phyloP scores from a whole-genome alignment of 2,113 vertebrate species.

The Aspiorhynchus laticeps region DNA sequence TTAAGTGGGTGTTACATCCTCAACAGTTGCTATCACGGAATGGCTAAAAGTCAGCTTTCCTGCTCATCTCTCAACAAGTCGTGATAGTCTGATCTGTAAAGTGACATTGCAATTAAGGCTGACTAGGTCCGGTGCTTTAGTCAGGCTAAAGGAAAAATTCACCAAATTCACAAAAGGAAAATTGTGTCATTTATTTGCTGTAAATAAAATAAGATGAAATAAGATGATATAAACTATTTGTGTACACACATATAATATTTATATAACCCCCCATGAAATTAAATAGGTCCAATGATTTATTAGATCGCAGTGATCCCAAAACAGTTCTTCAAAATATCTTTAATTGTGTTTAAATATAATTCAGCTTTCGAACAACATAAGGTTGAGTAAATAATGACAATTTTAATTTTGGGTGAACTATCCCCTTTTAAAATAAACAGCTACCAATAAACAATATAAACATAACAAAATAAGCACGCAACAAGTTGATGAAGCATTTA shows the following conservation, averaged over 20 bases:
- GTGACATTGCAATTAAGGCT: constrained; percentile 7
- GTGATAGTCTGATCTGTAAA: constrained; percentile 15
- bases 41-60: constrained; percentile 10
- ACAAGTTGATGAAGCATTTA: neutral
- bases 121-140: constrained; percentile 1
- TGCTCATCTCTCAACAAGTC: constrained; percentile 4
- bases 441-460: neutral
- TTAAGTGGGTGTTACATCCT: constrained; percentile 4
- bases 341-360: neutral
- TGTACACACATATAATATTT: too few relatives aligned
- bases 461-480: neutral
- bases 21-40: constrained; percentile 7
- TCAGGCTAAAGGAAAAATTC: neutral
- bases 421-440: neutral
- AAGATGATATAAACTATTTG: too few relatives aligned
- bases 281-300: neutral
- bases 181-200: neutral
- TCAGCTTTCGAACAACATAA: neutral
- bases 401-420: neutral
- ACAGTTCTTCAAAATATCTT: neutral
- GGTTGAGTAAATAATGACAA: neutral
- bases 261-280: too few relatives aligned
- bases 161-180: neutral
- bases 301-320: neutral
- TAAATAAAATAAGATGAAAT: too few relatives aligned